phyloP scores from a whole-genome alignment of 2,888 invertebrate genomes.

The Anoplius nigerrimus region DNA sequence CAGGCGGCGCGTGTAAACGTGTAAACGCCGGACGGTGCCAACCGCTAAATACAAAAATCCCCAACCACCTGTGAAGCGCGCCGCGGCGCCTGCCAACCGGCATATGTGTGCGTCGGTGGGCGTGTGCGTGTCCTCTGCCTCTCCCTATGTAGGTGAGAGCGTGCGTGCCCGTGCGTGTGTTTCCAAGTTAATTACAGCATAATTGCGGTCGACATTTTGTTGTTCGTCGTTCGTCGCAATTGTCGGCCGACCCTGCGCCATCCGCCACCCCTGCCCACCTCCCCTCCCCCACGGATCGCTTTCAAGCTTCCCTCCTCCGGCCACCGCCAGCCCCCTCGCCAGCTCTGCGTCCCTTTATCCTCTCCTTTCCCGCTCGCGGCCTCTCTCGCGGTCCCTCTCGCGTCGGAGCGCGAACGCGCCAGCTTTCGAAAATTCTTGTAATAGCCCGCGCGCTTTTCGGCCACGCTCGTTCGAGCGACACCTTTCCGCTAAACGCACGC shows the following conservation, averaged over 20 bases:
- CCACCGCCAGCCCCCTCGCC: constrained; percentile 2
- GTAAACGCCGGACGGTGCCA: constrained; percentile 69
- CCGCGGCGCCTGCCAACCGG: constrained; percentile 40
- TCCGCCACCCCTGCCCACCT: constrained; percentile 28
- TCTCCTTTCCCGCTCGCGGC: too few relatives aligned
- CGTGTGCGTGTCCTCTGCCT: constrained; percentile 22
- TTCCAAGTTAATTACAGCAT: constrained; percentile 74
- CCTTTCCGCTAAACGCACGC: constrained; percentile 9
- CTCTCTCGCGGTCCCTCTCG: too few relatives aligned
- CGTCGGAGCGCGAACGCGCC: neutral
- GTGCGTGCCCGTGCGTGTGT: constrained; percentile 40
- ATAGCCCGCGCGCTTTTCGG: constrained; percentile 48
- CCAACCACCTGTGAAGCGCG: constrained; percentile 73
- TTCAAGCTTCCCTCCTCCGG: constrained; percentile 30
- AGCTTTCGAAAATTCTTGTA: constrained; percentile 52
- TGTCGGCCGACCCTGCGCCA: constrained; percentile 40
- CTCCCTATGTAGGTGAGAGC: neutral
- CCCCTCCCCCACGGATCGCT: constrained; percentile 37
- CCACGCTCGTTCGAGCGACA: constrained; percentile 24
- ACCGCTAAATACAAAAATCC: constrained; percentile 75
- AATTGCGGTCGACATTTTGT: constrained; percentile 74
- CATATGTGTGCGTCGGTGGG: constrained; percentile 8
- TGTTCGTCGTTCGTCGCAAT: constrained; percentile 60
- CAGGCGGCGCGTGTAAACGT: constrained; percentile 67
- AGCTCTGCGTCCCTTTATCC: neutral